Conservation (phyloP, 2,113 vertebrate genomes). For the Myocastor coypus region DNA sequence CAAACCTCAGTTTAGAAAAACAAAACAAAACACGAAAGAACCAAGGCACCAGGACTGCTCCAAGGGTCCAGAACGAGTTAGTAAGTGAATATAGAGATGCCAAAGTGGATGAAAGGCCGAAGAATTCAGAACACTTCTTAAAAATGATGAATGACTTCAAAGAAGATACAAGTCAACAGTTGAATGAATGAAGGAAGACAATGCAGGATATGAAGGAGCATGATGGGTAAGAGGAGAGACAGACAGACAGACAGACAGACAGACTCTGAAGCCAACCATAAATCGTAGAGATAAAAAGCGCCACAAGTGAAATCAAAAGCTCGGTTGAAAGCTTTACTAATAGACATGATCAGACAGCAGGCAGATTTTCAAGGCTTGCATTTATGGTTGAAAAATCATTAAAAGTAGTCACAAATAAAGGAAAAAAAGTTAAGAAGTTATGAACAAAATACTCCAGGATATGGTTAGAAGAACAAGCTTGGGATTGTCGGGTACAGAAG, state of each 20-base stretch:
- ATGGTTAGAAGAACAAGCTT: not conserved
- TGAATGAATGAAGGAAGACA: not conserved
- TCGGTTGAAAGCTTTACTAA: not conserved
- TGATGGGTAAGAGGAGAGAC: not conserved
- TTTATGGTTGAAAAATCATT: not conserved
- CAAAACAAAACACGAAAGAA: not conserved
- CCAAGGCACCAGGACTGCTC: not conserved
- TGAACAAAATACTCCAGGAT: not conserved
- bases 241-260: not conserved
- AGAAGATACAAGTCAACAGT: not conserved
- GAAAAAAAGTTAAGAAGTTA: not conserved
- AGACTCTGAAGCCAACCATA: not conserved
- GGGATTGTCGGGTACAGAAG: not conserved
- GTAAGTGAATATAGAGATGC: not conserved
- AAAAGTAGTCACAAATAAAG: not conserved
- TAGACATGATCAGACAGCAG: not conserved
- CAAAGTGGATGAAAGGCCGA: not conserved
- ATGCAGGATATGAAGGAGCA: not conserved
- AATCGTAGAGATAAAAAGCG: not conserved
- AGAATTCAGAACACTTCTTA: not conserved
- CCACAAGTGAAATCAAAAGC: not conserved
- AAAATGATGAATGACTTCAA: not conserved
- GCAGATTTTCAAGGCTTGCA: not conserved
- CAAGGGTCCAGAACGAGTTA: not conserved
- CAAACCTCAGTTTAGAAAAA: not conserved